A percentile compares a stretch with the other conserved stretches of the same genome.
Conservation (phyloP, 1,140 invertebrate genomes). For the Eueides isabella region DNA sequence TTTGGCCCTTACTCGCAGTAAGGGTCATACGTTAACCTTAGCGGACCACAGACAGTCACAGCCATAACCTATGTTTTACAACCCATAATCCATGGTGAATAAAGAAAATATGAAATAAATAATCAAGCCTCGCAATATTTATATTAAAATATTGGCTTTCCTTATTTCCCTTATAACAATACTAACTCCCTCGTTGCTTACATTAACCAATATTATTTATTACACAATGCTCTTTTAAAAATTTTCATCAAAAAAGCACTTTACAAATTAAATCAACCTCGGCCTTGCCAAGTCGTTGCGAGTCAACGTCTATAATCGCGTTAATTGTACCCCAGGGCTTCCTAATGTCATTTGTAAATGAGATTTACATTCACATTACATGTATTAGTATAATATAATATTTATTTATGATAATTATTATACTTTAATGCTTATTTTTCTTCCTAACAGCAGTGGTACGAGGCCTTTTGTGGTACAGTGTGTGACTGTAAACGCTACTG, state of each 20-base stretch:
- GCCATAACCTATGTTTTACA: too few relatives aligned
- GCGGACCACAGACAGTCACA: background rate
- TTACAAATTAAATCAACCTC: constrained; percentile 18
- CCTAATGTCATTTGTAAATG: constrained; percentile 32
- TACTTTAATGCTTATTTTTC: too few relatives aligned
- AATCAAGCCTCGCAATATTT: too few relatives aligned
- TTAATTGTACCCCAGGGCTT: constrained; percentile 32
- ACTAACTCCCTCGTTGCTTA: background rate
- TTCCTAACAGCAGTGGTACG: too few relatives aligned
- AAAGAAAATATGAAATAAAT: too few relatives aligned
- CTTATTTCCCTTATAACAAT: constrained; percentile 6
- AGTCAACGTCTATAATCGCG: constrained; percentile 27
- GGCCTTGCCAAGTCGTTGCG: constrained; percentile 14
- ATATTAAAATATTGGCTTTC: background rate
- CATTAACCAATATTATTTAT: background rate
- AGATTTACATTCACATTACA: constrained; percentile 12
- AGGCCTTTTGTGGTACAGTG: too few relatives aligned
- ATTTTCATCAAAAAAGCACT: constrained; percentile 15
- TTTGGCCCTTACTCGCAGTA: too few relatives aligned
- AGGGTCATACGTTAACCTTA: too few relatives aligned
- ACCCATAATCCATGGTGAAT: too few relatives aligned
- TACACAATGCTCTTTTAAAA: constrained; percentile 1
- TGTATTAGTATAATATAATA: background rate
- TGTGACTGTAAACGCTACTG: too few relatives aligned
- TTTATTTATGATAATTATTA: background rate